Conservation (phyloP, 2,113 vertebrate genomes). For the Cathartes aura region DNA sequence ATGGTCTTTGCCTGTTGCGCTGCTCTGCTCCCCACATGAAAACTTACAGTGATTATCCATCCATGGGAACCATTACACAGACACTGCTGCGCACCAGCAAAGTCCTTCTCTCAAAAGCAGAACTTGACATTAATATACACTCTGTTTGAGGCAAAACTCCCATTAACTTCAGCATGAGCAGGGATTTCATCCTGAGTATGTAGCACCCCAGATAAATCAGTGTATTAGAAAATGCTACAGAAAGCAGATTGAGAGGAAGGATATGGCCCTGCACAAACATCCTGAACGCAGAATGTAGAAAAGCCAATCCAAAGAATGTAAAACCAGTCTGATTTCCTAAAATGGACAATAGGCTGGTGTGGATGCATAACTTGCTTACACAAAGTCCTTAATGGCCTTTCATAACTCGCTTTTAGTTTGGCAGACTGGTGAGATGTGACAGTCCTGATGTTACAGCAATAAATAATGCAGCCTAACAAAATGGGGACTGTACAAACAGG, state of each 20-base stretch:
- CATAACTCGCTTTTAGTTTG: not conserved
- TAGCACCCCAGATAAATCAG: not conserved
- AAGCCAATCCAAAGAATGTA: not conserved
- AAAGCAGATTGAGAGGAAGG: not conserved
- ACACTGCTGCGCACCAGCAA: not conserved
- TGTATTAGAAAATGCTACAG: not conserved
- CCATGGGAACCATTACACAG: not conserved
- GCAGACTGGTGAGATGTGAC: not conserved
- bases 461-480: not conserved
- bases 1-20: not conserved
- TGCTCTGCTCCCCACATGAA: not conserved
- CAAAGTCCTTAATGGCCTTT: not conserved
- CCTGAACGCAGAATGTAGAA: not conserved
- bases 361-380: not conserved
- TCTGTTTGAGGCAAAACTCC: not conserved
- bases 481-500: not conserved
- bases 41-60: not conserved
- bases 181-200: not conserved
- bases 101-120: not conserved
- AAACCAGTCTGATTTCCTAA: not conserved
- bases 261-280: not conserved
- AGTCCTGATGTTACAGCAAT: not conserved
- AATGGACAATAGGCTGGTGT: not conserved
- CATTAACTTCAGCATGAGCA: not conserved
- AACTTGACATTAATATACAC: not conserved